phyloP scores from a whole-genome alignment of 2,797 vertebrate species.

The Poeciliopsis presidionis region DNA sequence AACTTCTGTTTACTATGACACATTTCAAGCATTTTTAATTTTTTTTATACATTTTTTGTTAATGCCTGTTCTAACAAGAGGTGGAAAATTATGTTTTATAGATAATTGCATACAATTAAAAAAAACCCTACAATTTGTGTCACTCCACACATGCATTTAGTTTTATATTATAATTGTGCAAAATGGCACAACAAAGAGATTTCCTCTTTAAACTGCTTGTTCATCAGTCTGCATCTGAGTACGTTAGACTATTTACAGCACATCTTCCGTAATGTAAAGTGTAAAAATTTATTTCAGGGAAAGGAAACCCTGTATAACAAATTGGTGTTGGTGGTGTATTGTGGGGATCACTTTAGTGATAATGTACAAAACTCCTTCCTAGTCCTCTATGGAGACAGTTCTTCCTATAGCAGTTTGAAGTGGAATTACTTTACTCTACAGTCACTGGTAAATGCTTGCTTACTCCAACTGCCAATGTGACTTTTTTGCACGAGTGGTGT shows the following conservation, averaged over 20 bases:
- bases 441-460: neutral
- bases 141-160: constrained; percentile 18
- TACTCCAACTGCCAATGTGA: neutral
- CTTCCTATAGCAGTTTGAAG: neutral
- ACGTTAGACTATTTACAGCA: constrained; percentile 19
- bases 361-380: neutral
- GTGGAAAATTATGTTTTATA: constrained; percentile 38
- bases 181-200: constrained; percentile 37
- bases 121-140: constrained; percentile 13
- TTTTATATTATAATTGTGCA: constrained; percentile 43
- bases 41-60: too few species aligned
- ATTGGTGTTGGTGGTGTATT: neutral
- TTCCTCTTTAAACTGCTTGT: constrained; percentile 40
- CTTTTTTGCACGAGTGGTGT: neutral
- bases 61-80: constrained; percentile 19
- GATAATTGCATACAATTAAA: constrained; percentile 32
- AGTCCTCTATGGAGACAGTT: neutral
- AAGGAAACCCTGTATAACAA: neutral
- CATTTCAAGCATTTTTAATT: neutral
- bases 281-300: neutral
- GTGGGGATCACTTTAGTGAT: neutral
- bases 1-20: neutral
- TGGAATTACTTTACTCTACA: neutral
- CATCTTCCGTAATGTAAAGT: neutral
- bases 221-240: constrained; percentile 35